phyloP scores from a whole-genome alignment of 1,140 invertebrate species.

The Trachymyrmex cornetzi region DNA sequence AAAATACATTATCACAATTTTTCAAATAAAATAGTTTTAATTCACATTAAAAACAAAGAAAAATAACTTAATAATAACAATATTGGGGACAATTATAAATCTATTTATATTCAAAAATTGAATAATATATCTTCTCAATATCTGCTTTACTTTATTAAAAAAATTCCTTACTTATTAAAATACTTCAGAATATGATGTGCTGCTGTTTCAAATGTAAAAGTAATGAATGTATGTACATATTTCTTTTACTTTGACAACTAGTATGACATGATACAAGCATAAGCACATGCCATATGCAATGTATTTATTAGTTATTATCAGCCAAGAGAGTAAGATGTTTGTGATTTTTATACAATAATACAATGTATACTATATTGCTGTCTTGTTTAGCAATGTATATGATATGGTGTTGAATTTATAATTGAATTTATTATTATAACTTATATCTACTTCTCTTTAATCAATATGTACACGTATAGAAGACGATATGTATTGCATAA shows the following conservation, averaged over 20 bases:
- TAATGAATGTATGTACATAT: slow-evolving; percentile 45
- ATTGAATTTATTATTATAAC: not conserved
- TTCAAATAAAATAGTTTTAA: slow-evolving; percentile 15
- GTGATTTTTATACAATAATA: slow-evolving; percentile 33
- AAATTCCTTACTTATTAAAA: not conserved
- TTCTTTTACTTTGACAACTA: slow-evolving; percentile 42
- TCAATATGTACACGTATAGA: slow-evolving; percentile 20
- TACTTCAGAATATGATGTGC: slow-evolving; percentile 49
- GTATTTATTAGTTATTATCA: slow-evolving; percentile 65
- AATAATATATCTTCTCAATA: not conserved
- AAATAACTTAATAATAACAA: slow-evolving; percentile 8
- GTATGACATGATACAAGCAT: slow-evolving; percentile 68
- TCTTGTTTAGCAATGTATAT: slow-evolving; percentile 59
- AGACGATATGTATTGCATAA: not conserved
- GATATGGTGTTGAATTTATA: not conserved
- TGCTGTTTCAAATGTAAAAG: slow-evolving; percentile 45
- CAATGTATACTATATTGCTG: slow-evolving; percentile 61
- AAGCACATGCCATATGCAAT: slow-evolving; percentile 81
- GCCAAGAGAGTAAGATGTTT: slow-evolving; percentile 38
- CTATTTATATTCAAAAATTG: not conserved
- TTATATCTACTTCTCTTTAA: slow-evolving; percentile 7
- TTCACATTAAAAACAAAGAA: not conserved
- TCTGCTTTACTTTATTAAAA: not conserved
- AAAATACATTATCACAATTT: slow-evolving; percentile 31
- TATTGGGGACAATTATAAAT: not conserved